These are phyloP conservation scores for Sthenelais limicola DNA, from an alignment of 2,888 invertebrate species.

Conservation along the genomic window DNA sequence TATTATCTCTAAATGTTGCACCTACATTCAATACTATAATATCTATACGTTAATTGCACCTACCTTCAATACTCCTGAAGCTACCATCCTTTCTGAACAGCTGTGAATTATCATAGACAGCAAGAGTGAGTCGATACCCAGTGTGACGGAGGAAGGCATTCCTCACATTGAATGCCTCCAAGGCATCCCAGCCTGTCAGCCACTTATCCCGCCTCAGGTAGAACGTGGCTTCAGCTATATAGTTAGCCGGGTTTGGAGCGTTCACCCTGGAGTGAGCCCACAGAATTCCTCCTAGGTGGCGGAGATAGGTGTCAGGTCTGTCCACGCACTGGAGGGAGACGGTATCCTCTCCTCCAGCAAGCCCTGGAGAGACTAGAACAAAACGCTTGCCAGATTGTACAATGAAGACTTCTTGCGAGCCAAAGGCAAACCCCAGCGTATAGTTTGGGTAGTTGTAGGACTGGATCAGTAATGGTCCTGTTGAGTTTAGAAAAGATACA, in stretches of 20 bases:
- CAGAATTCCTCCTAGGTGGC: background rate
- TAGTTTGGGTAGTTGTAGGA: conserved; percentile 28
- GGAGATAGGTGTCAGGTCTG: conserved; percentile 23
- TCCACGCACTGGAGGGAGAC: conserved; percentile 13
- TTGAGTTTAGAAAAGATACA: background rate
- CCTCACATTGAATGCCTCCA: background rate
- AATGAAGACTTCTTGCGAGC: background rate
- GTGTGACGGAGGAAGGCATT: conserved; percentile 10
- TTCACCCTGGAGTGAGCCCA: background rate
- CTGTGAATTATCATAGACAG: no score
- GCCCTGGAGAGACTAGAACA: conserved; percentile 4
- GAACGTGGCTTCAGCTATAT: conserved; percentile 8
- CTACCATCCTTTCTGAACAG: no score
- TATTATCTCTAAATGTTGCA: no score
- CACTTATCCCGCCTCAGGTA: background rate
- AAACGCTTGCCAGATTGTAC: conserved; percentile 8
- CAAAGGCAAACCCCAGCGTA: background rate
- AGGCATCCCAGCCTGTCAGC: background rate
- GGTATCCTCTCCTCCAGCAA: conserved; percentile 12
- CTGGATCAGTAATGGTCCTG: conserved; percentile 11
- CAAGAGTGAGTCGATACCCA: no score
- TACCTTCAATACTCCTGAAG: no score
- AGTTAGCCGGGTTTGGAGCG: background rate
- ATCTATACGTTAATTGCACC: no score
- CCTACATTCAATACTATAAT: no score